Percentiles rank a stretch among this genome's conserved stretches.
These are phyloP conservation scores for Diachrysia chrysitis DNA, from an alignment of 2,888 invertebrate genomes.

Conservation along the genomic window DNA sequence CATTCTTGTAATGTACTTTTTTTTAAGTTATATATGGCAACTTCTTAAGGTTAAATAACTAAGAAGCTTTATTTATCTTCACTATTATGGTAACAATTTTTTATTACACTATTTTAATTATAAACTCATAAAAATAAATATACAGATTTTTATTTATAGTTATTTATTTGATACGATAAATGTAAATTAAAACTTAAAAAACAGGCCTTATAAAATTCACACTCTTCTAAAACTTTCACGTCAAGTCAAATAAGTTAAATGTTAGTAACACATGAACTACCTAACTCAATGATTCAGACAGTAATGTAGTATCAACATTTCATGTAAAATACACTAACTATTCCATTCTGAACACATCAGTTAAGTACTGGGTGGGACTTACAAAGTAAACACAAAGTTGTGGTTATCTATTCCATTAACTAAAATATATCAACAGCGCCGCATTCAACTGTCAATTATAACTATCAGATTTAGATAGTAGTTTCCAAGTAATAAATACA, in stretches of 20 bases:
- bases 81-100: no score
- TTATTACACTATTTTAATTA: no score
- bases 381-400: conserved; percentile 32
- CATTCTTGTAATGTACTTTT: no score
- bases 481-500: conserved; percentile 65
- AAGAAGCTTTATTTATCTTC: no score
- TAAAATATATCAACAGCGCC: conserved; percentile 39
- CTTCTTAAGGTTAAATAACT: no score
- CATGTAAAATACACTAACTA: neutral
- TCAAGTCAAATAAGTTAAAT: neutral
- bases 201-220: no score
- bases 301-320: neutral
- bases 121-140: no score
- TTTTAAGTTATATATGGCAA: no score
- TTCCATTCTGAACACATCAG: neutral
- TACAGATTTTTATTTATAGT: no score
- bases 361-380: conserved; percentile 5
- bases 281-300: neutral
- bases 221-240: neutral
- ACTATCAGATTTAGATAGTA: conserved; percentile 62
- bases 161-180: no score
- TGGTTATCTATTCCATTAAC: conserved; percentile 22
- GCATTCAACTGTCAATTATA: conserved; percentile 68
- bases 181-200: neutral
- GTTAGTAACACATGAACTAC: neutral